Conservation (phyloP, 1,140 invertebrate genomes). For the Homalodisca vitripennis region DNA sequence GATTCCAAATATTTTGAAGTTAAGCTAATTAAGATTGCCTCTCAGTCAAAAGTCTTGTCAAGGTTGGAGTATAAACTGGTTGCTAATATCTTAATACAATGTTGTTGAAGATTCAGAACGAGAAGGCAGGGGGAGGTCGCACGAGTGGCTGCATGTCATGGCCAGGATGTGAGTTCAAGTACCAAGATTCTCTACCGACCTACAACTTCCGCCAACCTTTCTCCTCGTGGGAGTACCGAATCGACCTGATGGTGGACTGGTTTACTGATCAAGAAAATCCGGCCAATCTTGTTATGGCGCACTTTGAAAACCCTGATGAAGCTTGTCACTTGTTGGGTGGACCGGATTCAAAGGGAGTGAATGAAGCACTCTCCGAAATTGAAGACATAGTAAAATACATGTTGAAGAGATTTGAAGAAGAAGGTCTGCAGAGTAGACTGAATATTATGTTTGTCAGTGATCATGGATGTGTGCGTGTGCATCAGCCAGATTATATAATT, state of each 20-base stretch:
- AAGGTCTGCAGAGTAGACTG: slow-evolving; percentile 56
- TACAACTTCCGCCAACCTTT: slow-evolving; percentile 51
- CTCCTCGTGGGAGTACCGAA: slow-evolving; percentile 56
- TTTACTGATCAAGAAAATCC: slow-evolving; percentile 56
- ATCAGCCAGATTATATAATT: slow-evolving; percentile 52
- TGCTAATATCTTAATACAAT: too few relatives aligned
- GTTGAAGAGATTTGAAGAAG: slow-evolving; percentile 45
- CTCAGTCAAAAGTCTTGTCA: too few relatives aligned
- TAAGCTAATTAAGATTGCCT: too few relatives aligned
- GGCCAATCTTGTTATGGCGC: slow-evolving; percentile 64
- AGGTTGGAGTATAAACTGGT: too few relatives aligned
- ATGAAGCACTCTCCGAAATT: slow-evolving; percentile 52
- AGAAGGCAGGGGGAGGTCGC: slow-evolving; percentile 49
- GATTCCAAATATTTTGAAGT: too few relatives aligned
- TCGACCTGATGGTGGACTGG: slow-evolving; percentile 67
- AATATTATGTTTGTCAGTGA: slow-evolving; percentile 73
- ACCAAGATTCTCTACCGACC: slow-evolving; percentile 51
- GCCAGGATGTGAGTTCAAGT: slow-evolving; percentile 55
- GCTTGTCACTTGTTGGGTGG: slow-evolving; percentile 57
- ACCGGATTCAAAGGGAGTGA: slow-evolving; percentile 49
- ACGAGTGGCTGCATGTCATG: slow-evolving; percentile 62
- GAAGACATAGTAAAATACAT: slow-evolving; percentile 60
- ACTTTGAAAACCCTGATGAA: slow-evolving; percentile 73
- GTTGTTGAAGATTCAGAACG: slow-evolving; percentile 58
- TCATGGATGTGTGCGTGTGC: slow-evolving; percentile 67